A percentile compares a stretch with the other conserved stretches of the same genome.
Evolutionary conservation across 2,113 vertebrate genomes (phyloP).

Genomic region (Ginglymostoma cirratum): DNA sequence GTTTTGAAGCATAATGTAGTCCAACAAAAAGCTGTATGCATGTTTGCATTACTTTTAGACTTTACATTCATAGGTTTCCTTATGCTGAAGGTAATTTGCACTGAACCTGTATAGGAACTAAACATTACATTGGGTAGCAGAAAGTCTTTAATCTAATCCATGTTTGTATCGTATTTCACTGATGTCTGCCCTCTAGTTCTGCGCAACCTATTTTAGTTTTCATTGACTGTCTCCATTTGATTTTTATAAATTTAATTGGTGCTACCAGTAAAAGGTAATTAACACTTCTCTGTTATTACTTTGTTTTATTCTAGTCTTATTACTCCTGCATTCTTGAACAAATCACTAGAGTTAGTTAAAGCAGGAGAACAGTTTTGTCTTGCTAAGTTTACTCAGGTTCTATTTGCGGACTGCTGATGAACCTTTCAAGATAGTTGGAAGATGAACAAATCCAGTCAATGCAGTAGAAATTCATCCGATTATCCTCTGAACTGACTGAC

Average conservation of each 20-base stretch:
- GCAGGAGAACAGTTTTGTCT: background rate
- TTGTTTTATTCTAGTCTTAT: too few relatives aligned
- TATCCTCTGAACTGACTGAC: background rate
- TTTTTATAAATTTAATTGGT: background rate
- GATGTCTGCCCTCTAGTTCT: background rate
- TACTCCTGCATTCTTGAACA: background rate
- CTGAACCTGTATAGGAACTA: background rate
- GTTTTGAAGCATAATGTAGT: background rate
- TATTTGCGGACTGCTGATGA: background rate
- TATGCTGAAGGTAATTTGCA: background rate
- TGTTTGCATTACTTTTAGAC: background rate
- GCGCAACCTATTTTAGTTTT: background rate
- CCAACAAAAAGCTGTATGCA: background rate
- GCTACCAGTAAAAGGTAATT: background rate
- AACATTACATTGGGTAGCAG: background rate
- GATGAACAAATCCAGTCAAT: background rate
- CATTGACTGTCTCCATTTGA: background rate
- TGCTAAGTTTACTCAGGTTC: background rate
- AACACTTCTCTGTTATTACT: background rate
- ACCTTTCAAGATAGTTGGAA: background rate
- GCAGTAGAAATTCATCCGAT: background rate
- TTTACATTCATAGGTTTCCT: background rate
- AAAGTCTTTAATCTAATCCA: background rate
- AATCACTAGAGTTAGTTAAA: background rate
- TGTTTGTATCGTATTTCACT: background rate